Evolutionary conservation across 2,888 invertebrate species (phyloP).

Genomic region (Glaucopsyche alexis): DNA sequence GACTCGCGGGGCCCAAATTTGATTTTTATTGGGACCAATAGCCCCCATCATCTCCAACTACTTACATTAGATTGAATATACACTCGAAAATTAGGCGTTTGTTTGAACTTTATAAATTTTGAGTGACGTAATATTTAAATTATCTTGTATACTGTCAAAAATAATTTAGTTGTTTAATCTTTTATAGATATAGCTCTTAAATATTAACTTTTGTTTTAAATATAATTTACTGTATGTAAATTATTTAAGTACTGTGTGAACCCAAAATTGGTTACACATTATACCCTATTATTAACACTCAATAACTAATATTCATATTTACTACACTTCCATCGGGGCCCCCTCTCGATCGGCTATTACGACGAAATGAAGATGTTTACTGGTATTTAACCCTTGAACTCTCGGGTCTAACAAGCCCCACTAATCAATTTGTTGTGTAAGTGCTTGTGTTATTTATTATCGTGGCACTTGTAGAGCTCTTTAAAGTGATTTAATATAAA

Average conservation of each 20-base stretch:
- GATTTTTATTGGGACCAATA: conserved; percentile 71
- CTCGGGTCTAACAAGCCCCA: conserved; percentile 43
- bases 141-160: neutral
- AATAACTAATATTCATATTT: conserved; percentile 41
- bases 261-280: conserved; percentile 15
- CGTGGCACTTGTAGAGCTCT: conserved; percentile 42
- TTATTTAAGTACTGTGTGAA: conserved; percentile 15
- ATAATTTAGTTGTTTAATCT: neutral
- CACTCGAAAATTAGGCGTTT: conserved; percentile 38
- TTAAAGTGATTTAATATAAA: neutral
- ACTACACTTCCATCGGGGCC: conserved; percentile 50
- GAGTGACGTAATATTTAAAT: conserved; percentile 10
- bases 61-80: conserved; percentile 55
- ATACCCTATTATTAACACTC: conserved; percentile 36
- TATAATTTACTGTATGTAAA: neutral
- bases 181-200: neutral
- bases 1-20: conserved; percentile 54
- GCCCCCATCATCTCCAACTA: conserved; percentile 65
- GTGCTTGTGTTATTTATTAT: conserved; percentile 39
- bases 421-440: conserved; percentile 57
- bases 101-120: conserved; percentile 32
- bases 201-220: neutral
- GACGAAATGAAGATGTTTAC: conserved; percentile 69
- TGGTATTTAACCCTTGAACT: conserved; percentile 71
- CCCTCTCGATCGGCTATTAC: conserved; percentile 61